phyloP scores from a whole-genome alignment of 2,888 invertebrate species.

The Drosophila formosana region DNA sequence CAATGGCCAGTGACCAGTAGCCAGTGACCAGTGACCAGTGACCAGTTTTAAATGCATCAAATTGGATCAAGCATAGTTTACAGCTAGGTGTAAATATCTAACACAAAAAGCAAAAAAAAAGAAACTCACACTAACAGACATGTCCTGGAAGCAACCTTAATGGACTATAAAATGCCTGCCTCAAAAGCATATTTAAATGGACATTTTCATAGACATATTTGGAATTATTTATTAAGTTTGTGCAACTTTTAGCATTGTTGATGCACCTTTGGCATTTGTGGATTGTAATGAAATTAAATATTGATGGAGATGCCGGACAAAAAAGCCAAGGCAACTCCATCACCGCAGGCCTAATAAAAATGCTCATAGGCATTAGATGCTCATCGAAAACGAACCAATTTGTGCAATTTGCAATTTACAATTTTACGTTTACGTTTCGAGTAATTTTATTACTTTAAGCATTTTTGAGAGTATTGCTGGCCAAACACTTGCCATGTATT shows the following conservation, averaged over 20 bases:
- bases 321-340: slow-evolving; percentile 1
- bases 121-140: background rate
- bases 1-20: slow-evolving; percentile 21
- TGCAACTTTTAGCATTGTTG: slow-evolving; percentile 58
- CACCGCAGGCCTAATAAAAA: slow-evolving; percentile 72
- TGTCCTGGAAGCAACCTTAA: slow-evolving; percentile 33
- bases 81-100: slow-evolving; percentile 59
- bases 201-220: slow-evolving; percentile 46
- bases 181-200: slow-evolving; percentile 49
- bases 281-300: slow-evolving; percentile 78
- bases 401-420: slow-evolving; percentile 34
- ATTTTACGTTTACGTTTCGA: slow-evolving; percentile 22
- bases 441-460: slow-evolving; percentile 70
- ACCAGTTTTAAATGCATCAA: slow-evolving; percentile 53
- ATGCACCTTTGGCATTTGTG: slow-evolving; percentile 61
- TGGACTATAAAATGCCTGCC: slow-evolving; percentile 37
- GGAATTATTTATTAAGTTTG: slow-evolving; percentile 67
- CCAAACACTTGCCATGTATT: slow-evolving; percentile 69
- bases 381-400: slow-evolving; percentile 44
- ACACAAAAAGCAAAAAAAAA: background rate
- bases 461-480: slow-evolving; percentile 57
- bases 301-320: slow-evolving; percentile 52
- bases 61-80: slow-evolving; percentile 57
- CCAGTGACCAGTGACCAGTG: slow-evolving; percentile 23
- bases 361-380: slow-evolving; percentile 49